Evolutionary conservation across 2,888 invertebrate species (phyloP), one percentile per base, ranked within the genome.

Genomic region (Rhaphigaster nebulosa): DNA sequence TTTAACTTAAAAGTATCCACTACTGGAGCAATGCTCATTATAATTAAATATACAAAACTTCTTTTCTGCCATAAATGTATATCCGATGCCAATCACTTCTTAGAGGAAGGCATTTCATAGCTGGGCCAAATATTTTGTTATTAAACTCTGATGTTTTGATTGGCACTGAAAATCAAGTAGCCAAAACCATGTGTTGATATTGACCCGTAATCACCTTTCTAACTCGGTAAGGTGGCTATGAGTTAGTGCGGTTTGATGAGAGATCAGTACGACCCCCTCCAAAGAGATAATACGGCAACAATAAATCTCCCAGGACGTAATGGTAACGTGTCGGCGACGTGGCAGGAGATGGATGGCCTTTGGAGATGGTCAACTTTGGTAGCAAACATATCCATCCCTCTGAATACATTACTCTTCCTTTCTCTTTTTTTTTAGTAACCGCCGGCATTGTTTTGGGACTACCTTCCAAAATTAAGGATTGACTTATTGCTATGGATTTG

Each of bases 301-400:
- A 76, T 76, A 76, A 76, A 76, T 76, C 70, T 76, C 70, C 70
- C 10, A 38, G 70, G 70, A 76, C 70, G 38, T 76, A 76, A 76
- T 76, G 70, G 34, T 76, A 76, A 76, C 70, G 38, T 65, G 65
- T 65, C 65, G 65, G 60, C 60, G n/a, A 60, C 60, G 60, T 34
- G 29, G 65, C 29, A 34, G 70, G 70, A 76, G 70, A 76, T 76
- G 70, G 38, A 76, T 76, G 70, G 70, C 29, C 38, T 76, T 38
- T 38, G 38, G 34, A 76, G 70, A 76, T 76, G 70, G 70, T 76
- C 70, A 76, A 76, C 70, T 76, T 76, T 76, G 34, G 34, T 76
- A 76, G 34, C 70, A 76, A 76, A 76, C 70, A 38, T 76, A 76
- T 76, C 70, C 70, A 76, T 76, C 34, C 70, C 70, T 76, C 70